Percentiles rank a stretch among this genome's conserved stretches.
phyloP scores from a whole-genome alignment of 2,113 vertebrate genomes.

The Eclectus roratus region DNA sequence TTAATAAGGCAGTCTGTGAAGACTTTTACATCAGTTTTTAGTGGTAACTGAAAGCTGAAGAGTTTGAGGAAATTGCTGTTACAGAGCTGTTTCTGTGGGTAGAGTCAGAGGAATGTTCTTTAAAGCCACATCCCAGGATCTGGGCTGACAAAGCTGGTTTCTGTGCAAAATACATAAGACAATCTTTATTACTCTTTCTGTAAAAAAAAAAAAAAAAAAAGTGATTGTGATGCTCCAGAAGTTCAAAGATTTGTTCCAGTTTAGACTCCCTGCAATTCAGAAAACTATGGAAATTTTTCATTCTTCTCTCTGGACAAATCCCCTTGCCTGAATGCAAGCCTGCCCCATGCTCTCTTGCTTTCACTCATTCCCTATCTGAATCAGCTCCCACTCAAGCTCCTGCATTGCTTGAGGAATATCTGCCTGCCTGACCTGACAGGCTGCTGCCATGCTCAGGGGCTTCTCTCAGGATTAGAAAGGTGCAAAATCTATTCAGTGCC shows the following conservation, averaged over 20 bases:
- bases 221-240: neutral
- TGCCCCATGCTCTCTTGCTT: neutral
- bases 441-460: neutral
- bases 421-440: neutral
- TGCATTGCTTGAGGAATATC: neutral
- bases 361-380: neutral
- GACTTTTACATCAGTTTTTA: conserved; percentile 17
- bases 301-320: neutral
- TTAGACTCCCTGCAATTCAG: neutral
- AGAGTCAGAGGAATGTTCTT: neutral
- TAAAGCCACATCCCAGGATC: neutral
- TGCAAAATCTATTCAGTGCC: neutral
- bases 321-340: neutral
- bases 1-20: neutral
- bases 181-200: neutral
- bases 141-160: conserved; percentile 7
- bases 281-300: neutral
- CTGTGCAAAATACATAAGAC: neutral
- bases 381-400: neutral
- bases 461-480: neutral
- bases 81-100: neutral
- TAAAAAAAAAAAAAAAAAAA: neutral
- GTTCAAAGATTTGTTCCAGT: neutral
- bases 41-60: conserved; percentile 16
- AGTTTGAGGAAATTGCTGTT: neutral